A percentile compares a stretch with the other conserved stretches of the same genome.
Evolutionary conservation across 64 coral and sea anemone species (phyloP).

Genomic region (Dendrophyllia cribrosa): DNA sequence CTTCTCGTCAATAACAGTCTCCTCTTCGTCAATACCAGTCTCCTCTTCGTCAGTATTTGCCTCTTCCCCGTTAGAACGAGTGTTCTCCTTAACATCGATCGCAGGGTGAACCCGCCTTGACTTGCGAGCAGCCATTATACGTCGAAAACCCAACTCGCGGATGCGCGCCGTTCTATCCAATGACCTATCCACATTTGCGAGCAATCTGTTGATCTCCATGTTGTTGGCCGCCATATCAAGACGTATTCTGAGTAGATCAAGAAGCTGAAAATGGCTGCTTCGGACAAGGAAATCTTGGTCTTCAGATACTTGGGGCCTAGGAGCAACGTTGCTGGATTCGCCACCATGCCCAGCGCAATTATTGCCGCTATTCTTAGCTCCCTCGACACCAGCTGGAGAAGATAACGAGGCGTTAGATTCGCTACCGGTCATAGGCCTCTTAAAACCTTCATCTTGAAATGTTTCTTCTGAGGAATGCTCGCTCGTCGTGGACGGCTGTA

Average conservation of each 20-base stretch:
- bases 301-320: background rate
- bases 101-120: constrained; percentile 2
- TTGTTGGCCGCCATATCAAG: constrained; percentile 31
- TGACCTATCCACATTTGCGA: constrained; percentile 11
- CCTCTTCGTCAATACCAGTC: background rate
- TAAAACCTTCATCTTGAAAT: background rate
- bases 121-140: background rate
- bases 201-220: constrained; percentile 38
- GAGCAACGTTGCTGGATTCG: background rate
- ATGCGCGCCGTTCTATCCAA: constrained; percentile 6
- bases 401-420: constrained; percentile 1
- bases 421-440: constrained; percentile 7
- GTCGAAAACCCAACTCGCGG: constrained; percentile 8
- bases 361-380: background rate
- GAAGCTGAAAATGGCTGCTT: constrained; percentile 20
- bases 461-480: constrained; percentile 12
- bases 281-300: background rate
- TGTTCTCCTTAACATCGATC: background rate
- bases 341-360: background rate
- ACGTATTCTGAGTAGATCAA: constrained; percentile 30
- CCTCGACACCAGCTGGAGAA: background rate
- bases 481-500: background rate
- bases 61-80: background rate
- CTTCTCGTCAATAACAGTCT: background rate
- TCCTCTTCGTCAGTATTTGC: background rate